Evolutionary conservation across 2,797 vertebrate species (phyloP), one percentile per base, ranked within the genome.

Genomic region (Scolopax bukidnonensis): DNA sequence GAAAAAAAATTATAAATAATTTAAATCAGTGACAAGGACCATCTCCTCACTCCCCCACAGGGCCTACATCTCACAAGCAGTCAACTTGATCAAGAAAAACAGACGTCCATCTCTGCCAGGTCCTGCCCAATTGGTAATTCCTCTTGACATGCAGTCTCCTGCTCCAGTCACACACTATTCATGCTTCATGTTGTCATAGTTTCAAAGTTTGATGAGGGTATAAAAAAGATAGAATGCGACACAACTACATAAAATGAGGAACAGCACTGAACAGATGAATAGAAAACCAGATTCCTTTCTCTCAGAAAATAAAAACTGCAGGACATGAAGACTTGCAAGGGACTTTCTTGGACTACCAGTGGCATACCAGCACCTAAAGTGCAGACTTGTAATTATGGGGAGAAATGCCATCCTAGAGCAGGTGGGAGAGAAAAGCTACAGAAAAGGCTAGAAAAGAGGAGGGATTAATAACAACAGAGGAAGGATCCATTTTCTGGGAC

Each of bases 61-160:
- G 33, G 9, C 48, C 41, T 15, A 1, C 33, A 30, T 6, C 6
- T 76, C 17, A 47, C 57, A 61, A 30, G 38, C 40, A 86, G 54
- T 24, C 50, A 59, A 27, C 30, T 4, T 9, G 23, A 53, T 4
- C 2, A 10, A 63, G 71, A 61, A 67, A 23, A 8, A 36, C 84
- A 48, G 45, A 4, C 0, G 0, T 17, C 56, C 56, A 6, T 16
- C 54, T 3, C 50, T 45, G 27, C 48, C 63, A 50, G 3, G 15
- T 69, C 68, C 21, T 78, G 14, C 28, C 33, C 48, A 76, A 16
- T n/a, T 13, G 10, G 51, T n/a, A 45, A 67, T 32, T 2, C 1
- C 41, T 67, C 53, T 27, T 25, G 19, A 47, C 14, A 28, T 8
- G 12, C 41, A 27, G 33, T 20, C 57, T 70, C 53, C 87, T 32